Evolutionary conservation across 2,888 invertebrate genomes (phyloP).

Genomic region (Ptychoptera contaminata): DNA sequence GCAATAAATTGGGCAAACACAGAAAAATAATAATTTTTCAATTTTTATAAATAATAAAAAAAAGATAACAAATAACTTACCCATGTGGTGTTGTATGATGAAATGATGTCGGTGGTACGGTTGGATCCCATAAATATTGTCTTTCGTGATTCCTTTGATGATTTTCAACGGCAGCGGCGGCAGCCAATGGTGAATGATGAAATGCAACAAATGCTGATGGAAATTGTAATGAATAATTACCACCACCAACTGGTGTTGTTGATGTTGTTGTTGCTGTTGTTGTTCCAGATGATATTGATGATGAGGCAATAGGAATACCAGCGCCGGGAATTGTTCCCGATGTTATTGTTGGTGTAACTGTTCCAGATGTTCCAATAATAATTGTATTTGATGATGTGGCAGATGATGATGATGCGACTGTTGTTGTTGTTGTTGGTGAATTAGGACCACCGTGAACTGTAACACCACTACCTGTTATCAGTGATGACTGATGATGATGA

Average conservation of each 20-base stretch:
- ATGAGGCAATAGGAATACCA: not conserved
- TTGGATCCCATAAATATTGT: slow-evolving; percentile 9
- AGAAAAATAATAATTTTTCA: too few relatives aligned
- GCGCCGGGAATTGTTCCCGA: too few relatives aligned
- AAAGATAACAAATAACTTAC: slow-evolving; percentile 6
- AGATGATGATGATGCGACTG: too few relatives aligned
- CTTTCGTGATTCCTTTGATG: slow-evolving; percentile 8
- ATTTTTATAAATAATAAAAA: not conserved
- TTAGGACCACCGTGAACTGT: too few relatives aligned
- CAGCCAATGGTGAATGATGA: slow-evolving; percentile 42
- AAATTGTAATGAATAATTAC: slow-evolving; percentile 32
- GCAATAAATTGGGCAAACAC: too few relatives aligned
- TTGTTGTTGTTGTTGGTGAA: too few relatives aligned
- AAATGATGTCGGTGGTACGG: slow-evolving; percentile 9
- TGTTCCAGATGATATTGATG: too few relatives aligned
- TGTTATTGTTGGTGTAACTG: too few relatives aligned
- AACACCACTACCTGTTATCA: too few relatives aligned
- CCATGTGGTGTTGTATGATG: slow-evolving; percentile 11
- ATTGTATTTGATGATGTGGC: not conserved
- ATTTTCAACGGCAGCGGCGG: slow-evolving; percentile 20
- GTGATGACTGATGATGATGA: too few relatives aligned
- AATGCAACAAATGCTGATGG: slow-evolving; percentile 43
- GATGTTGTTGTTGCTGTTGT: not conserved
- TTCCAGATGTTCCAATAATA: too few relatives aligned
- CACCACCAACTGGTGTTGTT: not conserved